Percentiles rank a stretch among this genome's conserved stretches.
Conservation (phyloP, 2,888 invertebrate genomes). For the Thalpophila matura region DNA sequence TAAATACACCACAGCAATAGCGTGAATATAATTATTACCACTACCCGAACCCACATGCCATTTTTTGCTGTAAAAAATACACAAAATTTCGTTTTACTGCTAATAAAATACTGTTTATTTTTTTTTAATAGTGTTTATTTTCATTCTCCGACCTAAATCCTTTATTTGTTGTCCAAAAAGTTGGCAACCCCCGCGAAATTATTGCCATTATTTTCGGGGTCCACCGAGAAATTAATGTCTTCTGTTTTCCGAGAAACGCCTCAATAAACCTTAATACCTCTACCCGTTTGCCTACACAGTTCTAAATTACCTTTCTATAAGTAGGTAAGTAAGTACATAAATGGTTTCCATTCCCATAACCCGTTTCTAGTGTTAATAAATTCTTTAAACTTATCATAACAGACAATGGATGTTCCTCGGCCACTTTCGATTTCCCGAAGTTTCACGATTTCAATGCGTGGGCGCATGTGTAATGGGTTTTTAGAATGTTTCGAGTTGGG, state of each 20-base stretch:
- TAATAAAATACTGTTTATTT: not conserved
- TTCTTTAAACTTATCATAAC: constrained; percentile 48
- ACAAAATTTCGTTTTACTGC: too few species aligned
- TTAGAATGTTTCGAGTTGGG: constrained; percentile 46
- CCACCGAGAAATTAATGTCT: too few species aligned
- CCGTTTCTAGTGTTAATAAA: constrained; percentile 56
- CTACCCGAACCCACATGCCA: too few species aligned
- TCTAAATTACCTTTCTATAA: not conserved
- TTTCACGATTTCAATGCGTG: constrained; percentile 60
- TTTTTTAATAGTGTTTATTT: constrained; percentile 3
- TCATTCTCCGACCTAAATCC: too few species aligned
- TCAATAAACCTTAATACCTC: not conserved
- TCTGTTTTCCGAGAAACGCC: too few species aligned
- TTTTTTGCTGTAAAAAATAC: too few species aligned
- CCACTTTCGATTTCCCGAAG: constrained; percentile 69
- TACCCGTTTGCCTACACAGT: constrained; percentile 4
- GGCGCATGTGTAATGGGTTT: constrained; percentile 56
- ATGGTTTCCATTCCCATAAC: constrained; percentile 25
- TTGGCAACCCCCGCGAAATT: too few species aligned
- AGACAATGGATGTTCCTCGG: constrained; percentile 55
- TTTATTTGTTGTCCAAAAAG: too few species aligned
- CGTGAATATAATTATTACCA: too few species aligned
- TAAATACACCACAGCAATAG: too few species aligned
- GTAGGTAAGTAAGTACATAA: constrained; percentile 29
- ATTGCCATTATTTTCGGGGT: too few species aligned